phyloP scores from a whole-genome alignment of 1,140 invertebrate species.

The Drosophila nannoptera region DNA sequence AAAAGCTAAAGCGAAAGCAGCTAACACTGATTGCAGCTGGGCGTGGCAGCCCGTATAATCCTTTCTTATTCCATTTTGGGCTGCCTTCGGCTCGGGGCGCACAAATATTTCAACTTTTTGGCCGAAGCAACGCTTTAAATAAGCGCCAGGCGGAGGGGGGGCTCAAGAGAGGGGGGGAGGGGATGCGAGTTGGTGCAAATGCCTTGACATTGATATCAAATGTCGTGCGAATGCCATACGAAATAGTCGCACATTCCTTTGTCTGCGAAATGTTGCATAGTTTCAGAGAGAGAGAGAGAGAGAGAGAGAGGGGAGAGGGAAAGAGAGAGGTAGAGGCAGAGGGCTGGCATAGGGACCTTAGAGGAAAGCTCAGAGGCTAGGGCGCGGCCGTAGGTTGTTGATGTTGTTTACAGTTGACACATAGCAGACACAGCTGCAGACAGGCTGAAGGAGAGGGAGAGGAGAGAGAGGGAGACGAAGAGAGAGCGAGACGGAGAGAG shows the following conservation, averaged over 20 bases:
- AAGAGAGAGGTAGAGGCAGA: neutral
- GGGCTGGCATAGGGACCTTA: neutral
- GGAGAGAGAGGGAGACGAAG: neutral
- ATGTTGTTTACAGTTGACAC: constrained; percentile 76
- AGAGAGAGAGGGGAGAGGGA: neutral
- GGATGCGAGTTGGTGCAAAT: constrained; percentile 35
- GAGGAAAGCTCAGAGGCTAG: neutral
- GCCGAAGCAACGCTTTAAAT: constrained; percentile 41
- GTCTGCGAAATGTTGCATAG: constrained; percentile 51
- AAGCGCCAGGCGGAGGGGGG: constrained; percentile 25
- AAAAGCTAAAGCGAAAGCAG: constrained; percentile 40
- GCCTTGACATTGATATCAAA: constrained; percentile 75
- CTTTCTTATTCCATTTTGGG: constrained; percentile 46
- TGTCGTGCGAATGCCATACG: constrained; percentile 57
- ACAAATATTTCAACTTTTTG: constrained; percentile 31
- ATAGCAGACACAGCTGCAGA: constrained; percentile 74
- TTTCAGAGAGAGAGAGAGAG: constrained; percentile 40
- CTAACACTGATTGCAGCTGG: constrained; percentile 59
- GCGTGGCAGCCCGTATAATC: constrained; percentile 67
- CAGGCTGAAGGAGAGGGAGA: constrained; percentile 34
- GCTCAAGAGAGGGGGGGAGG: constrained; percentile 1
- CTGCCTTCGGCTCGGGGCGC: constrained; percentile 18
- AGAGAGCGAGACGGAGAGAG: constrained; percentile 3
- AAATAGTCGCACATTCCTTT: constrained; percentile 40
- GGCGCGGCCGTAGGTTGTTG: constrained; percentile 31